These are phyloP conservation scores for Thamnophis elegans DNA, from an alignment of 2,797 vertebrate species.

Conservation along the genomic window DNA sequence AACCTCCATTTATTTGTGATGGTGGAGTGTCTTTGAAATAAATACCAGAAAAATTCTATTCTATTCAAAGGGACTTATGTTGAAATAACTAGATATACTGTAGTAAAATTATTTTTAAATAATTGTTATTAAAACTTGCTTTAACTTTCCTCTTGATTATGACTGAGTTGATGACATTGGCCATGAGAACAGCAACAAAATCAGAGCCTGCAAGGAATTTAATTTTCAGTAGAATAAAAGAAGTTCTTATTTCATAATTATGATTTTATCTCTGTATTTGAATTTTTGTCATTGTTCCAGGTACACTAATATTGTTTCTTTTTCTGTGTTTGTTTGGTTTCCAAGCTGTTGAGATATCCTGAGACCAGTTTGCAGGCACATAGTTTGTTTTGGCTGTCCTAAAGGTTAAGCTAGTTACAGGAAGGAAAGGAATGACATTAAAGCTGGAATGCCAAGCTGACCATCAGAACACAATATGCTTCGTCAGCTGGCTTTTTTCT, in stretches of 20 bases:
- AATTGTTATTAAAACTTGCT: neutral
- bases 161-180: neutral
- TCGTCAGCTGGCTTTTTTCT: slow-evolving; percentile 9
- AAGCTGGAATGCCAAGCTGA: slow-evolving; percentile 13
- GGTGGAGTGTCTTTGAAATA: neutral
- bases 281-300: neutral
- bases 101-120: neutral
- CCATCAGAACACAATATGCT: slow-evolving; percentile 41
- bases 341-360: neutral
- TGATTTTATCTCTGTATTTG: neutral
- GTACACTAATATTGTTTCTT: neutral
- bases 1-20: neutral
- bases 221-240: neutral
- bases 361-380: slow-evolving; percentile 10
- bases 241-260: neutral
- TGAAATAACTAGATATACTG: neutral
- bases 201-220: neutral
- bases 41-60: neutral
- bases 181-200: neutral
- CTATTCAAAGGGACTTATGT: neutral
- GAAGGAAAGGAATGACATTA: slow-evolving; percentile 12
- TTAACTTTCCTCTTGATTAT: neutral
- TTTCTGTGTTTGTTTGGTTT: slow-evolving; percentile 19
- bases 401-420: slow-evolving; percentile 13
- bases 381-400: slow-evolving; percentile 23